phyloP scores from a whole-genome alignment of 2,888 invertebrate genomes.

The Eucera pruinosa region DNA sequence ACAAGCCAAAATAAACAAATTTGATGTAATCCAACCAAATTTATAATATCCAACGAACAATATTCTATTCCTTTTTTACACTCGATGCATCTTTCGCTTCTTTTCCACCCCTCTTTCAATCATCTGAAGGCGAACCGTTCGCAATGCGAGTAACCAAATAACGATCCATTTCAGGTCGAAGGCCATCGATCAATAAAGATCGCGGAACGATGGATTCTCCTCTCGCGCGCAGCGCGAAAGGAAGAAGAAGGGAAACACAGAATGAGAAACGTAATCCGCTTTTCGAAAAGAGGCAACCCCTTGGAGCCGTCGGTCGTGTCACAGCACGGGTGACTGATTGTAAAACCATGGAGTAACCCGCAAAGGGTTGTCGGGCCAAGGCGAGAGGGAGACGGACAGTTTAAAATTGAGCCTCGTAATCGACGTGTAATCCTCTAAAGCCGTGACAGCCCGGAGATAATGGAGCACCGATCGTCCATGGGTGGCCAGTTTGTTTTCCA shows the following conservation, averaged over 20 bases:
- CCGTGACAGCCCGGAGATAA: conserved; percentile 78
- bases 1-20: no score
- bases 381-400: conserved; percentile 68
- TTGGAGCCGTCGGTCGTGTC: conserved; percentile 82
- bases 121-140: not conserved
- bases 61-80: no score
- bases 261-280: conserved; percentile 81
- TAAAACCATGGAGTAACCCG: conserved; percentile 84
- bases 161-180: conserved; percentile 1
- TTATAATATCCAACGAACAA: no score
- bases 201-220: conserved; percentile 30
- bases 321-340: conserved; percentile 84
- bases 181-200: conserved; percentile 54
- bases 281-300: conserved; percentile 81
- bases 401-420: conserved; percentile 84
- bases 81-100: no score
- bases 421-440: conserved; percentile 84
- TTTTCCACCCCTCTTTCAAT: no score
- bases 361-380: conserved; percentile 74
- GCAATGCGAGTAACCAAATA: not conserved
- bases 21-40: no score
- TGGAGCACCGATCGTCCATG: conserved; percentile 60
- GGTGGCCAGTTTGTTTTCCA: conserved; percentile 70
- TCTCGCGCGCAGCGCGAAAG: conserved; percentile 12
- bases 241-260: conserved; percentile 20